phyloP scores from a whole-genome alignment of 1,140 invertebrate genomes.

The Eciton burchellii region DNA sequence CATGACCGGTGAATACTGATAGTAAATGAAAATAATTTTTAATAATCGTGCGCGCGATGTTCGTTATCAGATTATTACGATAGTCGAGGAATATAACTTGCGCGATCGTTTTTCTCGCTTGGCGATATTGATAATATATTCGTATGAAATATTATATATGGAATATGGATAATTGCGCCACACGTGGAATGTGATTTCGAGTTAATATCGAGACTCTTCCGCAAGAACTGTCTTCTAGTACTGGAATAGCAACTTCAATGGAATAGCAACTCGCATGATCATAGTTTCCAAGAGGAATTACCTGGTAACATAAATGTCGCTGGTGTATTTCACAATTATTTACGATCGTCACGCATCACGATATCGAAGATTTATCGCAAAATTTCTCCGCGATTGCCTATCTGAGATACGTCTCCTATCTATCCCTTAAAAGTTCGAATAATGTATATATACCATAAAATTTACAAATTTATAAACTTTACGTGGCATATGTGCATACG shows the following conservation, averaged over 20 bases:
- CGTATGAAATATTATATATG: not conserved
- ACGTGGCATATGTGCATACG: too few species aligned
- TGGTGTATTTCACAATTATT: slow-evolving; percentile 23
- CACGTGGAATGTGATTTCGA: slow-evolving; percentile 12
- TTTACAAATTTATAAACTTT: not conserved
- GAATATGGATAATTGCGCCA: slow-evolving; percentile 10
- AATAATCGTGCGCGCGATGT: not conserved
- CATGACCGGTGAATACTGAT: not conserved
- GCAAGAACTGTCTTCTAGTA: not conserved
- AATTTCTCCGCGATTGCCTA: slow-evolving; percentile 1
- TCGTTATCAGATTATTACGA: not conserved
- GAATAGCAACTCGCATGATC: slow-evolving; percentile 23
- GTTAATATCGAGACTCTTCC: slow-evolving; percentile 21
- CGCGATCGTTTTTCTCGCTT: not conserved
- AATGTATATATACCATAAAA: not conserved
- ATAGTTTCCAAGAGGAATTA: slow-evolving; percentile 41
- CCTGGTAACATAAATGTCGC: slow-evolving; percentile 24
- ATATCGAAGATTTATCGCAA: slow-evolving; percentile 27
- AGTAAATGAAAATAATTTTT: too few species aligned
- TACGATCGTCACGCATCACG: slow-evolving; percentile 2
- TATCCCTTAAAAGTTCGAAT: not conserved
- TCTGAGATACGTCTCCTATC: slow-evolving; percentile 3
- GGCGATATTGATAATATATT: not conserved
- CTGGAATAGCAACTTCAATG: not conserved
- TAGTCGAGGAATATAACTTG: not conserved